phyloP scores from a whole-genome alignment of 2,888 invertebrate genomes.

The Patella ulyssiponensis region DNA sequence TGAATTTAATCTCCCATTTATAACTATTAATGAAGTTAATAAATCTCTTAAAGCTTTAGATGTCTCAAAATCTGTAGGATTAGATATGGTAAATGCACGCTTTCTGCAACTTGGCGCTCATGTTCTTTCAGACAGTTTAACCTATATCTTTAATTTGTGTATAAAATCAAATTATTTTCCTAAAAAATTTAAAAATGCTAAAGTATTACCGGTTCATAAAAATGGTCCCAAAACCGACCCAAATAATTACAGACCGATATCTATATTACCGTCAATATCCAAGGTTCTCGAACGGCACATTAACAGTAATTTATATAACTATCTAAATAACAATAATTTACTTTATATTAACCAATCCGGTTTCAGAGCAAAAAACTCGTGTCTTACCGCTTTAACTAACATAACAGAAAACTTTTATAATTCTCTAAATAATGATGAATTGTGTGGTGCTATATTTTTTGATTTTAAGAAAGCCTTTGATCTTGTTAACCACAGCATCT shows the following conservation, averaged over 20 bases:
- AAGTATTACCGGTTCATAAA: background rate
- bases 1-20: background rate
- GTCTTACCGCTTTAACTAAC: background rate
- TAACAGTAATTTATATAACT: background rate
- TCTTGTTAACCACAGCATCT: background rate
- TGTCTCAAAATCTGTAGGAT: background rate
- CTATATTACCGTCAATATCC: background rate
- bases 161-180: background rate
- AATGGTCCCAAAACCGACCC: background rate
- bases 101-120: background rate
- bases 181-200: background rate
- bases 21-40: background rate
- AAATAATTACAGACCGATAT: background rate
- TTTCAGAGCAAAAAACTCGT: background rate
- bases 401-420: background rate
- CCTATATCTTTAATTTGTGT: slow-evolving; percentile 1
- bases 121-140: background rate
- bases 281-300: background rate
- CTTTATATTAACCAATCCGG: background rate
- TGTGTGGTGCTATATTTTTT: background rate
- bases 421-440: background rate
- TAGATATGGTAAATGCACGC: background rate
- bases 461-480: background rate
- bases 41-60: background rate
- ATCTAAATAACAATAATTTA: slow-evolving; percentile 6